Base-by-base conservation (phyloP, 2,888 invertebrate species). In the Mystacides longicornis region DNA sequence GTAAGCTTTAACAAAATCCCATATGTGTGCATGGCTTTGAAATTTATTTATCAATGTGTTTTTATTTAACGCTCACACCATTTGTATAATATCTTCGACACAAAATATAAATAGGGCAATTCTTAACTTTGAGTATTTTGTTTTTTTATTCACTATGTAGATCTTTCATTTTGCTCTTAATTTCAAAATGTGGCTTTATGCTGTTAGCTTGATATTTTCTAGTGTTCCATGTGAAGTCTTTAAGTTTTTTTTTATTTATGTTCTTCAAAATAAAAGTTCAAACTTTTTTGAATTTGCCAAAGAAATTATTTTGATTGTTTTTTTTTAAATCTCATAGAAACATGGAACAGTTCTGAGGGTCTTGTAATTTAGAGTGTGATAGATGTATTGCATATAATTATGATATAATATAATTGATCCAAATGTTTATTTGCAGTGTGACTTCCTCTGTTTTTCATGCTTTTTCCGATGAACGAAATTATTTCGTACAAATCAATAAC, bases 371-470 rank as follows among this genome's bases (percentile, higher is more conserved):
- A 37, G 37, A 3, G 37, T 37, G 3, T 7, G 14, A 7, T 27
- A 5, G 14, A 7, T 7, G 3, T 37, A 3, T 27, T 5, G 11
- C 27, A 27, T 27, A 7, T 7, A 27, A 27, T 27, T 27, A 27
- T 11, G 11, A 27, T 3, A n/a, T 37, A 37, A 7, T 37, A 14
- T 37, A n/a, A 37, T 37, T 37, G 37, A 37, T 37, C 37, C 54
- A 71, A 73, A 74, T 73, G 72, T 74, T 74, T 75, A 67, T 74
- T 74, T 73, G 73, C 73, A 74, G 73, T 72, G 73, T 75, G 72
- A 71, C 74, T 68, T 70, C 68, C 66, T 68, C 67, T 65, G 51
- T 66, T 73, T 74, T 49, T 56, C 59, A 56, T 54, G 59, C 59
- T 59, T 59, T 56, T 20, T 45, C 37, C 37, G 37, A 37, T 37